Conservation (phyloP, 2,888 invertebrate species). For the Cantharis nigra region DNA sequence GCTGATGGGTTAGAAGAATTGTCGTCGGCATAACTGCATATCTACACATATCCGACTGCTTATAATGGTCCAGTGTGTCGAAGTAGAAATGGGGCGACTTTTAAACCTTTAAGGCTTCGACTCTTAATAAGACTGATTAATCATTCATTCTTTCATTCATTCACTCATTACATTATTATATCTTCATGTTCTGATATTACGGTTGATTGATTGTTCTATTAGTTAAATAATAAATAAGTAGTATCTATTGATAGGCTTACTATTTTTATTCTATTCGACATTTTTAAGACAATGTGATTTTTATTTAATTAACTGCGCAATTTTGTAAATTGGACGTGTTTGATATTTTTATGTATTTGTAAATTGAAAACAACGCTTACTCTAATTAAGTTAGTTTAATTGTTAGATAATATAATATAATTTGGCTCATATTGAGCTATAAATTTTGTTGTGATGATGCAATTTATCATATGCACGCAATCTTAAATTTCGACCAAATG, state of each 20-base stretch:
- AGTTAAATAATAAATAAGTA: slow-evolving; percentile 25
- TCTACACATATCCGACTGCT: slow-evolving; percentile 3
- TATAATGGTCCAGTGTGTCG: slow-evolving; percentile 1
- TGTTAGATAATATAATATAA: slow-evolving; percentile 11
- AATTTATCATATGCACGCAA: slow-evolving; percentile 33
- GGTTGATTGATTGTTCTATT: slow-evolving; percentile 34
- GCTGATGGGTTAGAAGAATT: slow-evolving; percentile 14
- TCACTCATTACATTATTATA: slow-evolving; percentile 32
- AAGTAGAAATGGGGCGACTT: slow-evolving; percentile 31
- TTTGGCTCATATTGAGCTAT: slow-evolving; percentile 39
- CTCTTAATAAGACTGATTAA: slow-evolving; percentile 52
- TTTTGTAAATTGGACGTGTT: slow-evolving; percentile 22
- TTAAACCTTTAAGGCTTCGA: slow-evolving; percentile 37
- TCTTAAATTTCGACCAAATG: slow-evolving; percentile 30
- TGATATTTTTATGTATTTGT: slow-evolving; percentile 32
- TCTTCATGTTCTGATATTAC: slow-evolving; percentile 20
- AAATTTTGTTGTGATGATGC: slow-evolving; percentile 43
- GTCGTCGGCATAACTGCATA: slow-evolving; percentile 14
- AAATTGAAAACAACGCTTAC: slow-evolving; percentile 29
- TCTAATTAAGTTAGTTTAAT: slow-evolving; percentile 30
- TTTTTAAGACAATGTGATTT: slow-evolving; percentile 39
- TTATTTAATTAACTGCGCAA: slow-evolving; percentile 28
- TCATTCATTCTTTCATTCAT: slow-evolving; percentile 9
- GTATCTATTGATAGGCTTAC: slow-evolving; percentile 17
- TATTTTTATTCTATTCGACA: slow-evolving; percentile 14